These are phyloP conservation scores for Canis aureus DNA, from an alignment of 2,113 vertebrate species.

Conservation along the genomic window DNA sequence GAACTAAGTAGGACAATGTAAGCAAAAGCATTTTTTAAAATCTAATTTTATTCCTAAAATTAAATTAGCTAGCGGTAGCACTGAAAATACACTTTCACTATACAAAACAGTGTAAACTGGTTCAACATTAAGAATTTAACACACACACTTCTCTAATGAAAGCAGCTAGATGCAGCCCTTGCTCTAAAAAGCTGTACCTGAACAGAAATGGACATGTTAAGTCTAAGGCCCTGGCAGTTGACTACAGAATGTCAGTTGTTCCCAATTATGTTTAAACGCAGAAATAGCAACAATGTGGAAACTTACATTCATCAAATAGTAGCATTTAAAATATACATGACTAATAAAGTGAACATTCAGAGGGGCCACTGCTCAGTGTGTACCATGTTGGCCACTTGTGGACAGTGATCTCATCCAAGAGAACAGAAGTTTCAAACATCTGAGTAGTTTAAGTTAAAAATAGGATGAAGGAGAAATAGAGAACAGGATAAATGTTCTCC, in stretches of 20 bases:
- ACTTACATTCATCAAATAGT: conserved; percentile 82
- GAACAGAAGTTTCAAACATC: conserved; percentile 41
- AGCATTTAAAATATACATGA: conserved; percentile 64
- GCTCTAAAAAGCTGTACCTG: conserved; percentile 72
- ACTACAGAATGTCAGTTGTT: conserved; percentile 60
- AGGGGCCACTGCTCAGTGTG: neutral
- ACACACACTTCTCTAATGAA: neutral
- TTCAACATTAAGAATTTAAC: conserved; percentile 56
- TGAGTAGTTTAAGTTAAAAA: conserved; percentile 53
- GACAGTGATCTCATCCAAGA: conserved; percentile 27
- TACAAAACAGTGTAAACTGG: conserved; percentile 76
- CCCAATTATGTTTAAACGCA: conserved; percentile 40
- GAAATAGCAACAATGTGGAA: conserved; percentile 65
- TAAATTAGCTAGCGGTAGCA: conserved; percentile 71
- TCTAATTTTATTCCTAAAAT: conserved; percentile 86
- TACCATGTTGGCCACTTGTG: neutral
- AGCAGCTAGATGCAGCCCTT: conserved; percentile 78
- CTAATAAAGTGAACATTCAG: conserved; percentile 55
- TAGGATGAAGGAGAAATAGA: neutral
- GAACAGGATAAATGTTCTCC: conserved; percentile 65
- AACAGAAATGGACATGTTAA: conserved; percentile 72
- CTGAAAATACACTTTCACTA: conserved; percentile 82
- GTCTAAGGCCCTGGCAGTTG: conserved; percentile 81
- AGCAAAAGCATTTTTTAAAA: conserved; percentile 75
- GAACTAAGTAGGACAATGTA: neutral